Base-by-base conservation (phyloP, 2,797 vertebrate genomes). In the Lerista edwardsae region DNA sequence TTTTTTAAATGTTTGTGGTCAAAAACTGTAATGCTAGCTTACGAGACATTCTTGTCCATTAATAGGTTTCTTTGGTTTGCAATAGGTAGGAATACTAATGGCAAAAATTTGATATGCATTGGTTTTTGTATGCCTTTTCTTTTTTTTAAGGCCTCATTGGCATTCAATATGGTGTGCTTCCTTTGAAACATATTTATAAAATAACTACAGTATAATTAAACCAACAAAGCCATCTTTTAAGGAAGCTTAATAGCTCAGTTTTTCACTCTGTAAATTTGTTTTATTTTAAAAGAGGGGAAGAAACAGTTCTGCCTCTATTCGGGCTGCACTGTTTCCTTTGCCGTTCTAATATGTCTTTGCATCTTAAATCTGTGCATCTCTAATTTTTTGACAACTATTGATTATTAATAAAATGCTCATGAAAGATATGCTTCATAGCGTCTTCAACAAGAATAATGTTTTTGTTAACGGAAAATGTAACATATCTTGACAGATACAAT, bases 131-230 rank as follows among this genome's bases (percentile, higher is more conserved):
- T 10, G 21, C 4, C 2, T 94, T 84, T 95, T 94, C 93, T 95
- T 94, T 94, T 94, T 96, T 94, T 94, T 94, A 89, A 93, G 90
- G 86, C 93, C 91, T 96, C 95, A 96, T 95, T 96, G 95, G 93
- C 95, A 96, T 96, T 95, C 95, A 96, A 95, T 95, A 95, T 95
- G 93, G 95, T 93, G 95, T 94, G 94, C 94, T 94, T 96, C 93
- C 94, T 95, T 95, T 96, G 96, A 96, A 96, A 96, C 90, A 95
- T 96, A 96, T 96, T 96, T 96, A 96, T 96, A 96, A 96, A 96
- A 96, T 96, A 96, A 96, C 93, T 95, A 93, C 95, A 93, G 94
- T 95, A 95, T 96, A 96, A 96, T 96, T 96, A 96, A 96, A 93
- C 93, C 95, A 96, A 96, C 96, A 96, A 96, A 96, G 95, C 92